Evolutionary conservation across 2,888 invertebrate genomes (phyloP), one percentile per base, ranked within the genome.

Genomic region (Rotaria socialis): DNA sequence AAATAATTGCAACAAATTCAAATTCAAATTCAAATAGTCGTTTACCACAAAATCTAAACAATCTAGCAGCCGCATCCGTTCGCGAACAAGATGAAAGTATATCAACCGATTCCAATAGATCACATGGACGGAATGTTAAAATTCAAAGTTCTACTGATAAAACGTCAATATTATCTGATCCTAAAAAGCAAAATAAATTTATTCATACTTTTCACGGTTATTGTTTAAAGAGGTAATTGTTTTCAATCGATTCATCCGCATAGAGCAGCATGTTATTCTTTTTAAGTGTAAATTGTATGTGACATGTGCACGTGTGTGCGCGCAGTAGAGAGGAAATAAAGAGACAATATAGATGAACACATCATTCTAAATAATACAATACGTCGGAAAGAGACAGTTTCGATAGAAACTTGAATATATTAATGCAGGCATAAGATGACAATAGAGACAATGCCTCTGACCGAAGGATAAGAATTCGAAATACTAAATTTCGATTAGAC

Each of bases 1-100:
- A 89, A 86, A 87, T 88, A 35, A 88, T 88, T 22, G 67, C 60
- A 56, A 94, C 95, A 88, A 96, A 35, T 35, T 35, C 90, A 94
- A 88, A 4, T 88, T 88, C 84, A 88, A 88, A 16, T 88, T 89
- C 85, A 88, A 88, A 11, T 89, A 88, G 11, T 88, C 89, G 55
- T 89, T 89, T 85, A 58, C 89, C 84, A 87, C 87, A 60, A 86
- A 88, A 43, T 43, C 84, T 50, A 85, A 85, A 47, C n/a, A 47
- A 16, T n/a, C 2, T n/a, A 14, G 80, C 10, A 22, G 47, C 47
- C 47, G n/a, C 47, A 80, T 47, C 43, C 35, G 47, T 10, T 80
- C 47, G 11, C 10, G 80, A 80, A n/a, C 80, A 47, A 47, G 47
- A 80, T 24, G 47, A 80, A 80, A 80, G 80, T 11, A 10, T 47